These are phyloP conservation scores for Patella vulgata DNA, from an alignment of 1,140 invertebrate genomes.

Conservation along the genomic window DNA sequence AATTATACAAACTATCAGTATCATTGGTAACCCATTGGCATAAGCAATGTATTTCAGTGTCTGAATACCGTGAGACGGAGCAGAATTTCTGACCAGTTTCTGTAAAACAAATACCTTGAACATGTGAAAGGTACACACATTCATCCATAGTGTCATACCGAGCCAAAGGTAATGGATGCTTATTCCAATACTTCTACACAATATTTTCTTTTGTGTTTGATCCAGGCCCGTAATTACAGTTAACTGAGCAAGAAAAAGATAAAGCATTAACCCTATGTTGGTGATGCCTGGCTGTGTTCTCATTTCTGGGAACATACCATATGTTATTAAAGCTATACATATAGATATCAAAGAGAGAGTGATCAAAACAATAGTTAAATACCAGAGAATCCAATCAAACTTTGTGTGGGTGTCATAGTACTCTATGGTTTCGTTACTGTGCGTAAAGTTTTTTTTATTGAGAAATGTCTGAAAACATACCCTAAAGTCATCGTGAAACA, in stretches of 20 bases:
- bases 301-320: slow-evolving; percentile 62
- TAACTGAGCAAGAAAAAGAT: slow-evolving; percentile 66
- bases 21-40: slow-evolving; percentile 19
- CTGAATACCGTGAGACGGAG: background rate
- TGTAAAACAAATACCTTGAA: slow-evolving; percentile 72
- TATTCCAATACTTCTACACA: slow-evolving; percentile 73
- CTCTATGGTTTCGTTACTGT: too few species aligned
- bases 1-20: slow-evolving; percentile 28
- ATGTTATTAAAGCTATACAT: slow-evolving; percentile 65
- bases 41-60: slow-evolving; percentile 27
- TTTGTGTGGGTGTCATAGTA: too few species aligned
- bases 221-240: slow-evolving; percentile 63
- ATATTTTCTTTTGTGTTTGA: slow-evolving; percentile 15
- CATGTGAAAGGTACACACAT: slow-evolving; percentile 80
- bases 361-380: too few species aligned
- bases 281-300: slow-evolving; percentile 68
- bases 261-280: slow-evolving; percentile 64
- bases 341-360: slow-evolving; percentile 63
- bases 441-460: too few species aligned
- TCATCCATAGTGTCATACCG: slow-evolving; percentile 93
- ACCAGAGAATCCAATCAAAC: too few species aligned
- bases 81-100: slow-evolving; percentile 11
- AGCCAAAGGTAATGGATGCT: slow-evolving; percentile 91
- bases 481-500: too few species aligned
- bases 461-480: too few species aligned